Evolutionary conservation across 2,888 invertebrate species (phyloP), one percentile per base, ranked within the genome.

Genomic region (Xestia sexstrigata): DNA sequence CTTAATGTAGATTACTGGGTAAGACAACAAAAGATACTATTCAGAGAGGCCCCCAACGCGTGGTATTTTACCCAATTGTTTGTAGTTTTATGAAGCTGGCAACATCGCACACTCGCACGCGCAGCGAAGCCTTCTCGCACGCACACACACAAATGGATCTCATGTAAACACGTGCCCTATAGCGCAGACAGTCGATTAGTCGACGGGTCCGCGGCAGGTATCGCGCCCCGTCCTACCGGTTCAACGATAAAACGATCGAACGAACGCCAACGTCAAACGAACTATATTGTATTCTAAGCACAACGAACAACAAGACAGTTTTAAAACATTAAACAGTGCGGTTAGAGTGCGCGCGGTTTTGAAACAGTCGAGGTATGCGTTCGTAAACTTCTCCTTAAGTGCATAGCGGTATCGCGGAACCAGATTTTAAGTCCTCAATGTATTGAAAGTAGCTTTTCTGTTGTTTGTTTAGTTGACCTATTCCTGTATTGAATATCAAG

Each of bases 181-280:
- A 87, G 85, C 88, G 80, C 87, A 89, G 88, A 90, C 91, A 94
- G 92, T 92, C 90, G 90, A 89, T 91, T 92, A 93, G 91, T 91
- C 90, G 93, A 91, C 95, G 94, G 93, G 92, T 91, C 87, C 87
- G 90, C 88, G 90, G 93, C 94, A 94, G 95, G 95, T 95, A 95
- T 88, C 89, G 91, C 90, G 93, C 88, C 93, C 91, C 86, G 94
- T 89, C 91, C 88, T 92, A 93, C 95, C 95, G 94, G 95, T 94
- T 91, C 87, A 93, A 93, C 94, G 93, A 95, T 93, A 91, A 93
- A 93, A 95, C 95, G 96, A 96, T 94, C 96, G 96, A 96, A 96
- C 96, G 96, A 96, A 96, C 94, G 89, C 90, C 88, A 87, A 78
- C 86, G 80, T 83, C 90, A 92, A 86, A 93, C 94, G 94, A 94